These are phyloP conservation scores for Ammospiza nelsoni DNA, from an alignment of 2,113 vertebrate species.

Conservation along the genomic window DNA sequence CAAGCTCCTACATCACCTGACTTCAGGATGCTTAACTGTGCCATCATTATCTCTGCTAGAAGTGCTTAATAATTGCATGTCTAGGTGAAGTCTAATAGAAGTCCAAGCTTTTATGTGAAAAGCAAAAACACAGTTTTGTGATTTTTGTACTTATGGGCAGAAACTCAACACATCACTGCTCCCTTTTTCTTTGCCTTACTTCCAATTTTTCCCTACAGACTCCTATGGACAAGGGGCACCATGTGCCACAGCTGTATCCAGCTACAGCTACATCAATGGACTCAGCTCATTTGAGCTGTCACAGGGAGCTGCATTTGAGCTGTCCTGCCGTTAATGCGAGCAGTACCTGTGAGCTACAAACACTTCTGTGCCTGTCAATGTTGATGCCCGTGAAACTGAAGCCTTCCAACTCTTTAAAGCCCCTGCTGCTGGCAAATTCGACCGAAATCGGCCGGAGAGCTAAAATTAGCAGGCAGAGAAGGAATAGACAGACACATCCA, in stretches of 20 bases:
- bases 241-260: fast-evolving
- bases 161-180: background rate
- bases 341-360: background rate
- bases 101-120: background rate
- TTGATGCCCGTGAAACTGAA: background rate
- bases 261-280: fast-evolving
- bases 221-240: fast-evolving
- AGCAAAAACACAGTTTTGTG: background rate
- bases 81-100: background rate
- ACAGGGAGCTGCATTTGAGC: background rate
- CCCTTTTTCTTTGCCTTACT: background rate
- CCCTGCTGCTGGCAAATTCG: background rate
- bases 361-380: background rate
- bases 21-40: background rate
- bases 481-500: fast-evolving
- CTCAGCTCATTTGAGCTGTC: background rate
- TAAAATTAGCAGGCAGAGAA: background rate
- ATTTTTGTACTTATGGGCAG: background rate
- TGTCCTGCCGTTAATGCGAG: fast-evolving
- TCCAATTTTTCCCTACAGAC: background rate
- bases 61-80: background rate
- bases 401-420: background rate
- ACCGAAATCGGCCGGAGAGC: background rate
- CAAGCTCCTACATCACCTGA: background rate
- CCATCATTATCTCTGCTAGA: background rate